These are phyloP conservation scores for Meriones psammophilus DNA, from an alignment of 2,797 vertebrate genomes.

Conservation along the genomic window DNA sequence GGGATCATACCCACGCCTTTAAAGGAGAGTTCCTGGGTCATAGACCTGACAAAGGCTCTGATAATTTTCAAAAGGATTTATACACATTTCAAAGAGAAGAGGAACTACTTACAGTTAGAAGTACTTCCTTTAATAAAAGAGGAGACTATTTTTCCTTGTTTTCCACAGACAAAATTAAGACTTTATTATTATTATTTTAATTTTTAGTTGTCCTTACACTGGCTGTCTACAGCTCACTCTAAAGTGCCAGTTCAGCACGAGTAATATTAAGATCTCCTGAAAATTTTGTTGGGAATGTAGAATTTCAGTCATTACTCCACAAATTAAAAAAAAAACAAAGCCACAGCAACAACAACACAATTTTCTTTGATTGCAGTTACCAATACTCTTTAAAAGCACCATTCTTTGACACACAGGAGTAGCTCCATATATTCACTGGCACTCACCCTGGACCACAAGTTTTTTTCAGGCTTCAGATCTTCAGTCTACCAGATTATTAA, in stretches of 20 bases:
- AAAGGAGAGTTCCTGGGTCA: neutral
- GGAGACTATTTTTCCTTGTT: neutral
- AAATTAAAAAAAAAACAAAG: neutral
- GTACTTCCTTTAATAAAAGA: neutral
- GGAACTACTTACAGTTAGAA: slow-evolving; percentile 2
- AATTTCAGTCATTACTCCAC: neutral
- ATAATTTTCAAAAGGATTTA: neutral
- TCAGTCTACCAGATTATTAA: neutral
- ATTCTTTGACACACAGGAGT: neutral
- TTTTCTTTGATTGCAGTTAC: neutral
- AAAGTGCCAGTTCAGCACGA: neutral
- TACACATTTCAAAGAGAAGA: slow-evolving; percentile 25
- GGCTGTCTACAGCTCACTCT: neutral
- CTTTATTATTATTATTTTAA: neutral
- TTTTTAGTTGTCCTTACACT: neutral
- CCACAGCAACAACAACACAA: neutral
- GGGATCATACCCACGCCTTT: neutral
- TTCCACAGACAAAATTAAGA: neutral
- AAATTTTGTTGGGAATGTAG: neutral
- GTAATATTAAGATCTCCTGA: neutral
- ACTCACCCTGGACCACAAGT: neutral
- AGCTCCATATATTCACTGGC: neutral
- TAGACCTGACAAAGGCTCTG: neutral
- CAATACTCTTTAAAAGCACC: neutral
- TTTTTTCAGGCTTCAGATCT: neutral